Evolutionary conservation across 1,140 invertebrate genomes (phyloP), one percentile per base, ranked within the genome.

Genomic region (Scaptomyza montana): DNA sequence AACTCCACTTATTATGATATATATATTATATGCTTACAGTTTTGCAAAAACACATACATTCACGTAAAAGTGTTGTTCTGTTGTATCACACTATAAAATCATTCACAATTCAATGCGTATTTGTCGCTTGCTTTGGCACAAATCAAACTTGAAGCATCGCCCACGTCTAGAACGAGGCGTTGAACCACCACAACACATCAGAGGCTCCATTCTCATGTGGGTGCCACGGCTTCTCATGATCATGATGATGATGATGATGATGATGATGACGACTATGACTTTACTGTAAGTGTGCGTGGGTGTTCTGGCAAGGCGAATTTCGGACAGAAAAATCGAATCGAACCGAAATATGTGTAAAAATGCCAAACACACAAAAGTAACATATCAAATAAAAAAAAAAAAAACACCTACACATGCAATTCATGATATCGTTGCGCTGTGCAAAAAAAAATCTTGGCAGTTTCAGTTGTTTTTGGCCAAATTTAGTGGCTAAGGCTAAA

Each of bases 141-240:
- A 89, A 84, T 89, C 79, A 87, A 89, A 89, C 84, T 89, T 89
- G 84, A 89, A 82, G 51, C 63, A 41, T 50, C 80, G 82, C 84
- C 84, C 84, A 89, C 84, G 70, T 62, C 67, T 69, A 89, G 85
- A 89, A 89, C 79, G 85, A 87, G 84, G 84, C 84, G 84, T 87
- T 87, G 85, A 80, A 89, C 85, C 78, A 69, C 61, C 53, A 49
- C 63, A 50, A 5, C 13, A 59, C 33, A 51, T 21, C 39, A 53
- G 7, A 36, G 33, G 45, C 53, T 54, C 28, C 33, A 43, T 50
- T 12, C 30, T 25, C 46, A 67, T 69, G 62, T 66, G 56, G 73
- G 62, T 66, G 72, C 63, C 8, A 43, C 30, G 4, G 16, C n/a
- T 21, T 36, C 33, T 36, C 33, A 36, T 9, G 21, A 39, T 39